Conservation (phyloP, 64 coral and sea anemone genomes). For the Pocillopora verrucosa region DNA sequence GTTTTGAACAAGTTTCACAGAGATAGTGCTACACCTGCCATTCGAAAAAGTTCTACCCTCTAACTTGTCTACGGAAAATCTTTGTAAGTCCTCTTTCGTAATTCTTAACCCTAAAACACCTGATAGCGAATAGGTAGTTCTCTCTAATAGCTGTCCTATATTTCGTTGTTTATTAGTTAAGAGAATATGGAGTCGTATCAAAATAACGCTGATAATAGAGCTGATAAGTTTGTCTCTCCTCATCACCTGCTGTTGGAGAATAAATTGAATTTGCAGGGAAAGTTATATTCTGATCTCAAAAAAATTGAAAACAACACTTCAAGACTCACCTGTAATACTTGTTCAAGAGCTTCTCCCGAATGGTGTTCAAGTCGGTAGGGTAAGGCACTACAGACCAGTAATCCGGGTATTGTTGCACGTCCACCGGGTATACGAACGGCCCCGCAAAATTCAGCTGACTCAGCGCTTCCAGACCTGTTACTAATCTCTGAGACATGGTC, state of each 20-base stretch:
- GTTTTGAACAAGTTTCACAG: too few species aligned
- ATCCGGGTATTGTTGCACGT: slow-evolving; percentile 90
- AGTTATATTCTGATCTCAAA: not conserved
- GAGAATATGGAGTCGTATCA: too few species aligned
- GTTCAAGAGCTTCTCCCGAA: slow-evolving; percentile 85
- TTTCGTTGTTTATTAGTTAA: too few species aligned
- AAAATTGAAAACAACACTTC: not conserved
- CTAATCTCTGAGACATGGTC: slow-evolving; percentile 57
- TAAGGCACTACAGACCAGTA: slow-evolving; percentile 97
- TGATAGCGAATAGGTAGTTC: too few species aligned
- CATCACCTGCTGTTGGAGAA: not conserved
- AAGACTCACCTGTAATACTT: slow-evolving; percentile 86
- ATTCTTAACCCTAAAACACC: too few species aligned
- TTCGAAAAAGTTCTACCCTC: too few species aligned
- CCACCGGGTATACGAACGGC: slow-evolving; percentile 94
- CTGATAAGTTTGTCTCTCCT: too few species aligned
- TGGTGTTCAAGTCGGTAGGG: slow-evolving; percentile 79
- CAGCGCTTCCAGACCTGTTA: slow-evolving; percentile 65
- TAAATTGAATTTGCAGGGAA: not conserved
- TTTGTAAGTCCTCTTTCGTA: not conserved
- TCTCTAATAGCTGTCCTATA: too few species aligned
- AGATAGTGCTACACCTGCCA: too few species aligned
- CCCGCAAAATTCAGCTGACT: slow-evolving; percentile 86
- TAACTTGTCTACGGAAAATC: too few species aligned
- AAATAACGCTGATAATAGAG: too few species aligned